phyloP scores from a whole-genome alignment of 53 echinoderm and acorn worm genomes.

The Crossaster papposus region DNA sequence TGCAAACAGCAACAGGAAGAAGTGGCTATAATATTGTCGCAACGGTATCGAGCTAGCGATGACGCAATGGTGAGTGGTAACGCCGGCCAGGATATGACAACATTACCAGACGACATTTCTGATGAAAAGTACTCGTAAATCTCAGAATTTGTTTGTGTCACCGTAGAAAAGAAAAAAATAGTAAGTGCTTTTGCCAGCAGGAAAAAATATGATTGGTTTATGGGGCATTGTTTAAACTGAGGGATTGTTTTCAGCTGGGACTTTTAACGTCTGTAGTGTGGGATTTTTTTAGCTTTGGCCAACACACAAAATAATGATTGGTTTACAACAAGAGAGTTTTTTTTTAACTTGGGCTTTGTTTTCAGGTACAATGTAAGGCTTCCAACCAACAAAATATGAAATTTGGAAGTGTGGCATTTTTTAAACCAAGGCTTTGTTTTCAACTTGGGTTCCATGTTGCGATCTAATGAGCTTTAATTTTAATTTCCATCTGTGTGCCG shows the following conservation, averaged over 20 bases:
- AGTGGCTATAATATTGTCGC: neutral
- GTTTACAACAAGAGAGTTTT: no score
- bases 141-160: neutral
- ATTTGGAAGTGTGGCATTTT: no score
- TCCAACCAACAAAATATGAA: no score
- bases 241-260: neutral
- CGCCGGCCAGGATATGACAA: neutral
- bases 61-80: neutral
- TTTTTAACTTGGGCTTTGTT: neutral
- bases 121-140: neutral
- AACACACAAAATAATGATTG: no score
- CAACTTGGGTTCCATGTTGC: no score
- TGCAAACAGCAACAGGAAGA: neutral
- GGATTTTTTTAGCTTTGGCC: no score
- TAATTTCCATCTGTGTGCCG: constrained; percentile 28
- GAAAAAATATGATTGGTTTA: no score
- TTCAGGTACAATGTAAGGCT: neutral
- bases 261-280: neutral
- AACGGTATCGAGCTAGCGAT: neutral
- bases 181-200: no score
- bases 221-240: neutral
- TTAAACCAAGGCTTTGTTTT: neutral
- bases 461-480: constrained; percentile 29
- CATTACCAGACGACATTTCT: neutral
- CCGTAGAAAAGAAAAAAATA: neutral